Evolutionary conservation across 2,113 vertebrate genomes (phyloP).

Genomic region (Mus pahari): DNA sequence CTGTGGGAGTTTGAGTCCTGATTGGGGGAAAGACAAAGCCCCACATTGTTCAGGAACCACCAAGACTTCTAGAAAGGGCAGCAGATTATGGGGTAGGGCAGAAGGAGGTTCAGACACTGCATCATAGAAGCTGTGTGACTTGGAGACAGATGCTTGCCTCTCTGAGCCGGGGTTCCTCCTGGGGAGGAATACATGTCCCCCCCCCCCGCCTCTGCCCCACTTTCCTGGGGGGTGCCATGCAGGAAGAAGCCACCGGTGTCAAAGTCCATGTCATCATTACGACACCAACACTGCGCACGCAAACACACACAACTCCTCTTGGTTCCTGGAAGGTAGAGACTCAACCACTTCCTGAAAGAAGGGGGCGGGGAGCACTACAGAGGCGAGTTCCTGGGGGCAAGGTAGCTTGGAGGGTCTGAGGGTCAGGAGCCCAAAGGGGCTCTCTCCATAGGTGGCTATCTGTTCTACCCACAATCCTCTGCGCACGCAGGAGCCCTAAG

Average conservation of each 20-base stretch:
- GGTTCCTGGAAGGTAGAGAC: constrained; percentile 62
- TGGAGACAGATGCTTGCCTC: background rate
- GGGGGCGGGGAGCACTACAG: background rate
- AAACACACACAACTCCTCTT: background rate
- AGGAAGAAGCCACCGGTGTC: background rate
- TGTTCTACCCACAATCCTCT: too few species aligned
- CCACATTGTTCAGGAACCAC: background rate
- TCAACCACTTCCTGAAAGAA: constrained; percentile 62
- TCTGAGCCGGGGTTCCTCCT: background rate
- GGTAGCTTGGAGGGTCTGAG: background rate
- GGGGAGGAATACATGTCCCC: background rate
- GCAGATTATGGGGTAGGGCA: background rate
- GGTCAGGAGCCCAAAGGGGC: background rate
- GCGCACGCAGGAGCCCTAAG: rapidly evolving
- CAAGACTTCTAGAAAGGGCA: background rate
- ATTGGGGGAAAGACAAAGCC: background rate
- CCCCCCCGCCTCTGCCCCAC: background rate
- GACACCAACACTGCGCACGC: rapidly evolving
- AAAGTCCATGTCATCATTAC: background rate
- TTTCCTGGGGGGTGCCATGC: background rate
- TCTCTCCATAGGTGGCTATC: background rate
- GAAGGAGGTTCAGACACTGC: background rate
- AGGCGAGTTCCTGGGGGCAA: background rate
- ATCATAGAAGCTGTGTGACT: background rate
- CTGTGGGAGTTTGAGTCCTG: background rate